A percentile compares a stretch with the other conserved stretches of the same genome.
Conservation (phyloP, 2,888 invertebrate genomes). For the Lochmaea capreae region DNA sequence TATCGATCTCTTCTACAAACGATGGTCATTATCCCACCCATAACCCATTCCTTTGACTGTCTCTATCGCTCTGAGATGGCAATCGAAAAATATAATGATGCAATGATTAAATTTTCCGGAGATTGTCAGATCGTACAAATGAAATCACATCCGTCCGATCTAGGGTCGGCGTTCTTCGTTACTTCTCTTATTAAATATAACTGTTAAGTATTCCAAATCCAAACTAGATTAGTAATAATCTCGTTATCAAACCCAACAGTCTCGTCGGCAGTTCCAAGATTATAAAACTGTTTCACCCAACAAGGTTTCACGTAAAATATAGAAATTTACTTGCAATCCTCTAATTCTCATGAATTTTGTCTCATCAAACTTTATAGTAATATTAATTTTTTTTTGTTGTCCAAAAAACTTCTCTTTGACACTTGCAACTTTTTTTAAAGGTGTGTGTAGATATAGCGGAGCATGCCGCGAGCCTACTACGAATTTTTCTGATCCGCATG, state of each 20-base stretch:
- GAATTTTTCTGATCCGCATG: too few relatives aligned
- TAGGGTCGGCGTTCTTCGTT: not conserved
- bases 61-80: not conserved
- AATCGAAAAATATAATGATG: slow-evolving; percentile 9
- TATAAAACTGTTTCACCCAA: not conserved
- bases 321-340: too few relatives aligned
- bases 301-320: not conserved
- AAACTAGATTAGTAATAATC: slow-evolving; percentile 21
- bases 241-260: slow-evolving; percentile 13
- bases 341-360: too few relatives aligned
- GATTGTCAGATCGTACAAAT: slow-evolving; percentile 3
- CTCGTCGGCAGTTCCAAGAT: slow-evolving; percentile 9
- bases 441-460: too few relatives aligned
- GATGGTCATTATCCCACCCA: not conserved
- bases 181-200: slow-evolving; percentile 8
- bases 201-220: slow-evolving; percentile 12
- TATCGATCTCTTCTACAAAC: not conserved
- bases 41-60: not conserved
- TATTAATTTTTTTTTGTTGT: too few relatives aligned
- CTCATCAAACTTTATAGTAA: too few relatives aligned
- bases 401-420: too few relatives aligned
- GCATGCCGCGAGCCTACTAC: too few relatives aligned
- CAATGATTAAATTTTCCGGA: slow-evolving; percentile 9
- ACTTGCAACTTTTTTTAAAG: too few relatives aligned
- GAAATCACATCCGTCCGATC: slow-evolving; percentile 8